Conservation (phyloP, 2,888 invertebrate species). For the Pinctada fucata region DNA sequence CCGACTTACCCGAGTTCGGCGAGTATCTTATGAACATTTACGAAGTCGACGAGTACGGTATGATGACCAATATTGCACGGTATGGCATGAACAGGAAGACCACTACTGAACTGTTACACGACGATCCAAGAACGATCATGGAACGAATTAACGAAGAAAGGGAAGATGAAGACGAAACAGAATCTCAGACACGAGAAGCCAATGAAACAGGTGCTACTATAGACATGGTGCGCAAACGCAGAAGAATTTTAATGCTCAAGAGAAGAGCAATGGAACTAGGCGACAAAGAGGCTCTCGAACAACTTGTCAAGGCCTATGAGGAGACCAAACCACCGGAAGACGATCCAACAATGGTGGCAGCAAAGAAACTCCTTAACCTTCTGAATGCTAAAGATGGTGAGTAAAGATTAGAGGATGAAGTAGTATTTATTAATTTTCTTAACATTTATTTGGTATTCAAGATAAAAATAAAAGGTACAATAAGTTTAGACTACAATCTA, state of each 20-base stretch:
- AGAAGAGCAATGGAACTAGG: conserved; percentile 24
- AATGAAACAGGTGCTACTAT: conserved; percentile 23
- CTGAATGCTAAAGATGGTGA: conserved; percentile 25
- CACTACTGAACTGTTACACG: conserved; percentile 62
- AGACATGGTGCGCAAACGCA: conserved; percentile 22
- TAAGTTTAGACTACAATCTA: no score
- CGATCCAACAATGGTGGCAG: conserved; percentile 18
- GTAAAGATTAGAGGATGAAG: background rate
- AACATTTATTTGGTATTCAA: background rate
- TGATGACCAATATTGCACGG: conserved; percentile 61
- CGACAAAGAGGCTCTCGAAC: conserved; percentile 20
- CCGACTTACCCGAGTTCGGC: conserved; percentile 66
- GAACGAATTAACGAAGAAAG: conserved; percentile 58
- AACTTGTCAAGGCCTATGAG: conserved; percentile 17
- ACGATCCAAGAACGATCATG: conserved; percentile 65
- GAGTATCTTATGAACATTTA: conserved; percentile 71
- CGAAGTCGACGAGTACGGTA: conserved; percentile 53
- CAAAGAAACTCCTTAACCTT: conserved; percentile 15
- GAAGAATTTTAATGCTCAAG: conserved; percentile 21
- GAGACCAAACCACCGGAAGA: conserved; percentile 22
- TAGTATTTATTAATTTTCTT: background rate
- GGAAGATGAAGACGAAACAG: conserved; percentile 30
- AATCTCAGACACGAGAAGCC: background rate
- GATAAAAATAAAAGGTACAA: background rate
- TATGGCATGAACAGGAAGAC: conserved; percentile 68